Evolutionary conservation across 2,113 vertebrate species (phyloP).

Genomic region (Pelecanus crispus): DNA sequence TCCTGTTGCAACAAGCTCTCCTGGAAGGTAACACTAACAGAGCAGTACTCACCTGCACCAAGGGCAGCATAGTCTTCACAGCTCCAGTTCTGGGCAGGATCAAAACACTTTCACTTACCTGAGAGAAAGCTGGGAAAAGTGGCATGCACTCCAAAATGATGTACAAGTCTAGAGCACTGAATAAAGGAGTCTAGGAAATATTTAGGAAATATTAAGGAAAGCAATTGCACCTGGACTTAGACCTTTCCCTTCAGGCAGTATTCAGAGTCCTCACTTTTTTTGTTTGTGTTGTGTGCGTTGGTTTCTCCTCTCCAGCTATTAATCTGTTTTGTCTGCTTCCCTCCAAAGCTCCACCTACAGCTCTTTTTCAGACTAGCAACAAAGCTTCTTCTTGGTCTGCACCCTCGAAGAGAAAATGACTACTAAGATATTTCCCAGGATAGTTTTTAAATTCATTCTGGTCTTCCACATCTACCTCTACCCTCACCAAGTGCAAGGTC

Average conservation of each 20-base stretch:
- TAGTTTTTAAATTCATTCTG: neutral
- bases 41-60: neutral
- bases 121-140: neutral
- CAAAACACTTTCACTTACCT: neutral
- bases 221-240: neutral
- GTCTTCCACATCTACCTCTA: neutral
- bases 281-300: neutral
- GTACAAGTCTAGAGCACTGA: neutral
- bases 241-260: neutral
- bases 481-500: neutral
- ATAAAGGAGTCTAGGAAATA: neutral
- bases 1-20: neutral
- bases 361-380: neutral
- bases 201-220: neutral
- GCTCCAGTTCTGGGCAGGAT: neutral
- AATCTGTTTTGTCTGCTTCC: neutral
- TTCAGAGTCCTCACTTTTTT: neutral
- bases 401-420: neutral
- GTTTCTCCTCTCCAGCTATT: neutral
- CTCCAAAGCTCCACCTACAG: neutral
- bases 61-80: neutral
- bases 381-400: neutral
- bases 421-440: neutral
- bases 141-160: neutral
- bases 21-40: neutral